Evolutionary conservation across 2,113 vertebrate genomes (phyloP), one percentile per base, ranked within the genome.

Genomic region (Salminus brasiliensis): DNA sequence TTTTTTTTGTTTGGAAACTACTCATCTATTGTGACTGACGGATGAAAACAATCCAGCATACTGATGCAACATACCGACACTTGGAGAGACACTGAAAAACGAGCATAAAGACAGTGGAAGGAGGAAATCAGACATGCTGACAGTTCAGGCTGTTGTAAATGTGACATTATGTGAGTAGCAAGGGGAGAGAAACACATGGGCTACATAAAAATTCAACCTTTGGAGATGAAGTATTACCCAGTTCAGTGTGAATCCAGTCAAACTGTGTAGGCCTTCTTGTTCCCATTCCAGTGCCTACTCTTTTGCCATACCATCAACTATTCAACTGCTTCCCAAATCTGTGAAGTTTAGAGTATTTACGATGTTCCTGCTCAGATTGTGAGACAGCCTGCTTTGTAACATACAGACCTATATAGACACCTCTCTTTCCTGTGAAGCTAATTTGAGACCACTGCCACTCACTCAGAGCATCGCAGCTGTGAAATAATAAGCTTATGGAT

Each of bases 301-400:
- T 29, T 68, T 66, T 25, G 11, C 25, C 36, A 77, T 30, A 5
- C 1, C 25, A 18, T 45, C 36, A 59, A 15, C 6, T 41, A 59
- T 47, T 30, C n/a, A 52, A 25, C 62, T 25, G 23, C 25, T 2
- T 29, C 27, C 41, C 9, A 71, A 70, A 71, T 78, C 66, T 78
- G 65, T 47, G 66, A 27, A 70, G 16, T 45, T 59, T 16, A 21
- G 13, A 15, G 32, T n/a, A 34, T 39, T n/a, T 66, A 39, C 5
- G 32, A 23, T 66, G 39, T 66, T 66, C 62, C 32, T 55, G n/a
- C 34, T 39, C 9, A 39, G 62, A n/a, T 39, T 23, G 23, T 39
- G 18, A 39, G 5, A 4, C 21, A 23, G 62, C 34, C 11, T 10
- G 32, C 7, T 39, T 41, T 9, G 2, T 4, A 12, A 63, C 30